Percentiles rank a stretch among this genome's conserved stretches.
phyloP scores from a whole-genome alignment of 2,113 vertebrate genomes.

The Arenaria interpres region DNA sequence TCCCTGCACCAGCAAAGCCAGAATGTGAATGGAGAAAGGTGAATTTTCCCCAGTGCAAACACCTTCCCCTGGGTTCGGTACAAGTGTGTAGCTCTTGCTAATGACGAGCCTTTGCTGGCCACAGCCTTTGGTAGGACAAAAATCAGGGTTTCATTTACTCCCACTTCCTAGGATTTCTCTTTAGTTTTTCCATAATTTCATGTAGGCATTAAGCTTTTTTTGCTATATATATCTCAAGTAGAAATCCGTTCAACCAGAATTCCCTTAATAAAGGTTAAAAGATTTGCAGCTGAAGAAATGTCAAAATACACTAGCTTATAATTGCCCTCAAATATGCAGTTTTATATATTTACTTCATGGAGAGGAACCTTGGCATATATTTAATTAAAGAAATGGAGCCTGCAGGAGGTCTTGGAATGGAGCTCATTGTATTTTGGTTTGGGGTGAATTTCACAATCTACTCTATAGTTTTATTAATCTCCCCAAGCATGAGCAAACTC shows the following conservation, averaged over 20 bases:
- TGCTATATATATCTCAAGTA: slow-evolving; percentile 42
- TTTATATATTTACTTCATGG: slow-evolving; percentile 55
- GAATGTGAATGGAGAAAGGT: not conserved
- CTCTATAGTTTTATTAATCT: slow-evolving; percentile 53
- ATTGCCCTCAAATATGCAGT: slow-evolving; percentile 57
- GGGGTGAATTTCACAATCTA: slow-evolving; percentile 58
- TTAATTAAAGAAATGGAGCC: slow-evolving; percentile 57
- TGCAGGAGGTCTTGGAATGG: slow-evolving; percentile 58
- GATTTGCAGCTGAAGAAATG: slow-evolving; percentile 48
- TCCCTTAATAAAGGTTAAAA: slow-evolving; percentile 55
- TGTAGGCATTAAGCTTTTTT: not conserved
- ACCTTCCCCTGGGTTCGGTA: not conserved
- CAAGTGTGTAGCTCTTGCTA: not conserved
- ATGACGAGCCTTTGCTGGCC: not conserved
- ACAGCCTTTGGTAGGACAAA: not conserved
- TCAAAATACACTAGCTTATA: slow-evolving; percentile 55
- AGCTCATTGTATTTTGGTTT: slow-evolving; percentile 57
- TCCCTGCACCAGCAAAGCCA: not conserved
- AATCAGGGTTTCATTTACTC: not conserved
- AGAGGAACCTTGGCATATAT: slow-evolving; percentile 43
- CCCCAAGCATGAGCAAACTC: slow-evolving; percentile 44
- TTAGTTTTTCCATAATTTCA: not conserved
- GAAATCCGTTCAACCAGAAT: slow-evolving; percentile 41
- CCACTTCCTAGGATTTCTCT: not conserved
- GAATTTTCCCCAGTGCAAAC: not conserved